phyloP scores from a whole-genome alignment of 2,113 vertebrate species.

The Neoarius graeffei region DNA sequence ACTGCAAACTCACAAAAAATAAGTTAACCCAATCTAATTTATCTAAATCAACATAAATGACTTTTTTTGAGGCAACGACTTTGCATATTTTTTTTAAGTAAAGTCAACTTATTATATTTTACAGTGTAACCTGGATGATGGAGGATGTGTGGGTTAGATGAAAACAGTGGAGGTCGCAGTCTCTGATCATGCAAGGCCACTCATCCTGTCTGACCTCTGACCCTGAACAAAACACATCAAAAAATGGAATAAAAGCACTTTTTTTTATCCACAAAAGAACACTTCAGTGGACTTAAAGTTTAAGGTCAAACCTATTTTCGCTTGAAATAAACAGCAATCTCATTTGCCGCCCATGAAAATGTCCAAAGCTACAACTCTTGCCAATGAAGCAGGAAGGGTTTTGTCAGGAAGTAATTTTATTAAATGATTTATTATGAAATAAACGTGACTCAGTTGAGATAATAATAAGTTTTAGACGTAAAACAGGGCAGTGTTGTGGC shows the following conservation, averaged over 20 bases:
- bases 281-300: not conserved
- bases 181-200: not conserved
- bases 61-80: too few species aligned
- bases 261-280: not conserved
- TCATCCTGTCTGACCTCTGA: not conserved
- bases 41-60: too few species aligned
- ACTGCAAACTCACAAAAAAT: too few species aligned
- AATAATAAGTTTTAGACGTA: not conserved
- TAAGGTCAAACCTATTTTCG: not conserved
- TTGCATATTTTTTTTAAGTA: too few species aligned
- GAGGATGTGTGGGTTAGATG: not conserved
- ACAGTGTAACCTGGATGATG: not conserved
- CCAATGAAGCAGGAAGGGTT: too few species aligned
- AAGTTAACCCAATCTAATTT: too few species aligned
- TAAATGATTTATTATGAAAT: not conserved
- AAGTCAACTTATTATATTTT: too few species aligned
- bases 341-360: too few species aligned
- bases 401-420: not conserved
- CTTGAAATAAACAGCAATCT: not conserved
- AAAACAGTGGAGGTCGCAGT: not conserved
- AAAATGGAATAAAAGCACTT: not conserved
- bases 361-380: too few species aligned
- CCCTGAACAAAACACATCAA: not conserved
- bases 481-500: not conserved
- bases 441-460: not conserved